phyloP scores from a whole-genome alignment of 2,797 vertebrate genomes.

The Telmatherina bonti region DNA sequence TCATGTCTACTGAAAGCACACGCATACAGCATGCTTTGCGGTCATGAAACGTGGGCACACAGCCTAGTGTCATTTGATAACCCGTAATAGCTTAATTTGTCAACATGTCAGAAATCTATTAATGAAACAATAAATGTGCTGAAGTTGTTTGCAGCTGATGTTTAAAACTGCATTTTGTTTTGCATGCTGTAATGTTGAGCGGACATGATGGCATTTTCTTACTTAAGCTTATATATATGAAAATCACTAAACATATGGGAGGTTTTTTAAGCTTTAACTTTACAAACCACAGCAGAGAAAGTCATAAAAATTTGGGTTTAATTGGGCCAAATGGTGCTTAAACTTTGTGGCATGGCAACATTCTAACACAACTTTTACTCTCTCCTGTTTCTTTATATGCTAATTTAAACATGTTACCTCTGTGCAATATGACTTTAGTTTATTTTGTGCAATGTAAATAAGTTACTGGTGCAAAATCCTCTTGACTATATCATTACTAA shows the following conservation, averaged over 20 bases:
- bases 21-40: not conserved
- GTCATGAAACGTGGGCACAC: conserved; percentile 2
- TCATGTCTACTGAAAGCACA: not conserved
- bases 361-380: no score
- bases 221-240: not conserved
- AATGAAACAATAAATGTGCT: not conserved
- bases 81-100: not conserved
- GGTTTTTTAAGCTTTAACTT: not conserved
- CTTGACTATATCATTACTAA: no score
- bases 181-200: not conserved
- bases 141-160: no score
- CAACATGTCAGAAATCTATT: not conserved
- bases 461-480: no score
- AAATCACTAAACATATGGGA: no score
- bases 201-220: not conserved
- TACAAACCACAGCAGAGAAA: not conserved
- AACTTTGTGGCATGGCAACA: no score
- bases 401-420: no score
- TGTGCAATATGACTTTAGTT: no score
- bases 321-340: no score
- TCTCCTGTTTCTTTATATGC: no score
- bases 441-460: no score
- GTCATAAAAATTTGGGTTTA: no score
- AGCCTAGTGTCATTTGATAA: not conserved
- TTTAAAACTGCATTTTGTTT: not conserved